These are phyloP conservation scores for Pantherophis guttatus DNA, from an alignment of 2,113 vertebrate genomes.

Conservation along the genomic window DNA sequence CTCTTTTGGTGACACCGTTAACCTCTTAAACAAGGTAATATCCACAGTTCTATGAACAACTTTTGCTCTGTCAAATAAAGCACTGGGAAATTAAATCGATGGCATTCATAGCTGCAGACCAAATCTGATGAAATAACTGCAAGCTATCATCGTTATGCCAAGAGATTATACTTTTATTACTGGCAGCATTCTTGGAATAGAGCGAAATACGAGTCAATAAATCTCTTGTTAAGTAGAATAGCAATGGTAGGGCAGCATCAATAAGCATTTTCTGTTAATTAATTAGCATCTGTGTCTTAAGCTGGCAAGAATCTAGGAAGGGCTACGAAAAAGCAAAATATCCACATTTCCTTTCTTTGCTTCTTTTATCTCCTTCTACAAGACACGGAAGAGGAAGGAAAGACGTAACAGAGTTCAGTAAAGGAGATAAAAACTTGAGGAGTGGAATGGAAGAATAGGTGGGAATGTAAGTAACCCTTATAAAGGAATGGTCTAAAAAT, in stretches of 20 bases:
- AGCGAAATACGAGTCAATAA: conserved; percentile 18
- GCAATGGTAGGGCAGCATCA: neutral
- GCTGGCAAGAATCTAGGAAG: neutral
- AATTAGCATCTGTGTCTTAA: conserved; percentile 23
- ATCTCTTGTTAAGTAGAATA: conserved; percentile 34
- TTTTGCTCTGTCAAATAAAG: conserved; percentile 37
- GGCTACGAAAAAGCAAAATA: neutral
- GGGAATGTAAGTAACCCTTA: neutral
- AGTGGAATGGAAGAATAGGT: neutral
- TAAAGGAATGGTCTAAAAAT: neutral
- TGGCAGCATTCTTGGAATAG: conserved; percentile 19
- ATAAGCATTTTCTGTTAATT: conserved; percentile 40
- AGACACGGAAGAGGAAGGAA: neutral
- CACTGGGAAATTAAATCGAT: conserved; percentile 27
- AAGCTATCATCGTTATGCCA: conserved; percentile 12
- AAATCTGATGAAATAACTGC: conserved; percentile 34
- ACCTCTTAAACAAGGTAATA: conserved; percentile 39
- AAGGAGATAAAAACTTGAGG: neutral
- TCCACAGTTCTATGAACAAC: conserved; percentile 2
- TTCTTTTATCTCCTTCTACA: neutral
- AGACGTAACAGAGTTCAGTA: neutral
- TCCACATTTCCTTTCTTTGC: neutral
- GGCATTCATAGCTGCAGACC: conserved; percentile 24
- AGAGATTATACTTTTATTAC: conserved; percentile 42
- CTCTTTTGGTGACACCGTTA: conserved; percentile 38